These are phyloP conservation scores for Phylloscopus trochiloides DNA, from an alignment of 2,113 vertebrate genomes.

Conservation along the genomic window DNA sequence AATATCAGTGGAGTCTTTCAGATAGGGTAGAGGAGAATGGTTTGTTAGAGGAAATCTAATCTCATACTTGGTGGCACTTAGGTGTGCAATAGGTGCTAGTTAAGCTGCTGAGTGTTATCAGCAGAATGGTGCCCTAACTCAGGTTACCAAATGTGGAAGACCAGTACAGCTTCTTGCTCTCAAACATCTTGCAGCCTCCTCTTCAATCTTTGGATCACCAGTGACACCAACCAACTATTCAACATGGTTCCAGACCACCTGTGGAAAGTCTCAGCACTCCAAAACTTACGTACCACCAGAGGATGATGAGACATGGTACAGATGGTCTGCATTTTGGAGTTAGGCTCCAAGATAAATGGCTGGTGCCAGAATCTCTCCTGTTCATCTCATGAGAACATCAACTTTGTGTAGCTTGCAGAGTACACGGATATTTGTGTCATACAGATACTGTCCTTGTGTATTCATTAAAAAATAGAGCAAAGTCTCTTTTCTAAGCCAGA, in stretches of 20 bases:
- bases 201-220: background rate
- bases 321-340: background rate
- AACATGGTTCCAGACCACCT: background rate
- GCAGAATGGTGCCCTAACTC: background rate
- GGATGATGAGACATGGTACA: background rate
- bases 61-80: background rate
- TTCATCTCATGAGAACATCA: background rate
- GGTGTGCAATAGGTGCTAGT: background rate
- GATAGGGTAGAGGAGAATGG: background rate
- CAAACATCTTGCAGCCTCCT: background rate
- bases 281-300: background rate
- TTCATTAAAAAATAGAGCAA: background rate
- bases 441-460: background rate
- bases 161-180: background rate
- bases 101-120: background rate
- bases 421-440: background rate
- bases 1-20: background rate
- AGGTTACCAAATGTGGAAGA: background rate
- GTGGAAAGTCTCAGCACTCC: background rate
- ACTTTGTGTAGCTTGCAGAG: background rate
- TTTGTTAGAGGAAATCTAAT: background rate
- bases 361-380: background rate
- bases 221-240: background rate
- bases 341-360: background rate
- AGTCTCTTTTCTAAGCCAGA: background rate